Percentiles rank a stretch among this genome's conserved stretches.
These are phyloP conservation scores for Xylocampa areola DNA, from an alignment of 2,888 invertebrate species.

Conservation along the genomic window DNA sequence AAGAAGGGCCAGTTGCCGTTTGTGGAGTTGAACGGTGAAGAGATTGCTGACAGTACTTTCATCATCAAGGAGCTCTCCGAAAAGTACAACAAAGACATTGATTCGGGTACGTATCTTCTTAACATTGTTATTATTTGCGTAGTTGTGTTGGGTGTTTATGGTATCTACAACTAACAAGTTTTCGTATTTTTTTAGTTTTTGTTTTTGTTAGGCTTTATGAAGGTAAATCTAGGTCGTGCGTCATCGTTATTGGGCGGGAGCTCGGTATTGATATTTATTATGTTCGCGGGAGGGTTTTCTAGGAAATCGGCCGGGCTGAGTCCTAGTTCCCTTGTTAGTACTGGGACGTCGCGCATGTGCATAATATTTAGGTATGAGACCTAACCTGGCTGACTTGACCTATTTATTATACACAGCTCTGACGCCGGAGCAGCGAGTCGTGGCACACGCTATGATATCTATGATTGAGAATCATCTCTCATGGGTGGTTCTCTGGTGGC, in stretches of 20 bases:
- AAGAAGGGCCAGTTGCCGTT: slow-evolving; percentile 98
- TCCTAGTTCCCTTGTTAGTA: slow-evolving; percentile 60
- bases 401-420: slow-evolving; percentile 86
- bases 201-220: no score
- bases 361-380: slow-evolving; percentile 42
- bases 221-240: slow-evolving; percentile 12
- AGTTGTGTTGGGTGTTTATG: not conserved
- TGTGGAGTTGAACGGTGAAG: slow-evolving; percentile 98
- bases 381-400: slow-evolving; percentile 52
- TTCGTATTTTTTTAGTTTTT: not conserved
- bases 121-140: not conserved
- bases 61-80: slow-evolving; percentile 96
- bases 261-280: slow-evolving; percentile 17
- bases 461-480: slow-evolving; percentile 98
- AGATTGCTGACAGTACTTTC: slow-evolving; percentile 97
- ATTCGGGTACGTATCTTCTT: slow-evolving; percentile 87
- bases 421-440: slow-evolving; percentile 95
- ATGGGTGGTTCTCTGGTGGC: slow-evolving; percentile 98
- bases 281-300: slow-evolving; percentile 3
- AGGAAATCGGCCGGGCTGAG: slow-evolving; percentile 56
- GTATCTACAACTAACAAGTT: no score
- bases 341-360: slow-evolving; percentile 78
- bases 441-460: slow-evolving; percentile 97
- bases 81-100: slow-evolving; percentile 95
- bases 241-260: not conserved